Evolutionary conservation across 2,888 invertebrate species (phyloP).

Genomic region (Poecilus cupreus): DNA sequence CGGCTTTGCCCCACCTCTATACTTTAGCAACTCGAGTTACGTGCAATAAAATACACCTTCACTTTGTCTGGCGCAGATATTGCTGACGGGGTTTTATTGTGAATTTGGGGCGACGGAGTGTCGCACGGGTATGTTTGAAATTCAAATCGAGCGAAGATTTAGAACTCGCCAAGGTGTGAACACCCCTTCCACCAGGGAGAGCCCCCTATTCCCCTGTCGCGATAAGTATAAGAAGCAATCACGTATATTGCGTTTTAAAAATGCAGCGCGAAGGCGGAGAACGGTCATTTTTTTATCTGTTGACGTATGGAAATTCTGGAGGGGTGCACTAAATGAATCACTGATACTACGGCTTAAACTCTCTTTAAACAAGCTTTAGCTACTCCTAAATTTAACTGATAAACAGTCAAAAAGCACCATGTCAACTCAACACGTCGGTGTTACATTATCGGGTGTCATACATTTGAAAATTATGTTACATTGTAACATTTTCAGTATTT

Average conservation of each 20-base stretch:
- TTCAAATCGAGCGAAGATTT: conserved; percentile 65
- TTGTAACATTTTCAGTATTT: conserved; percentile 7
- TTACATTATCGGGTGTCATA: background rate
- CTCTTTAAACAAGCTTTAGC: background rate
- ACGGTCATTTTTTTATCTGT: conserved; percentile 15
- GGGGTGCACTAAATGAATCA: conserved; percentile 1
- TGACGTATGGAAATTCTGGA: conserved; percentile 15
- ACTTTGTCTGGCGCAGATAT: conserved; percentile 65
- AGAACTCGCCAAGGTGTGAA: conserved; percentile 52
- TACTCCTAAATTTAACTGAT: no score
- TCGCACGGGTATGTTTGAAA: conserved; percentile 63
- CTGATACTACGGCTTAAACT: background rate
- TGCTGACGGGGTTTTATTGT: conserved; percentile 62
- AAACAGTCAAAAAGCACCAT: no score
- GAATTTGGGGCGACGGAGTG: conserved; percentile 53
- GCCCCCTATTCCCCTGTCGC: background rate
- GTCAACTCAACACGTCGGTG: background rate
- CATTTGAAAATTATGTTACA: conserved; percentile 3
- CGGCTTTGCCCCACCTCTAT: background rate
- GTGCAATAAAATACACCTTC: conserved; percentile 64
- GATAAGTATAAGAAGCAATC: conserved; percentile 56
- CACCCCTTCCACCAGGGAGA: background rate
- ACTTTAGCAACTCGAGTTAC: conserved; percentile 22
- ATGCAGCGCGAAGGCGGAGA: background rate
- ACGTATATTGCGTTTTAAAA: conserved; percentile 56